Evolutionary conservation across 2,888 invertebrate genomes (phyloP), one percentile per base, ranked within the genome.

Genomic region (Lapara coniferarum): DNA sequence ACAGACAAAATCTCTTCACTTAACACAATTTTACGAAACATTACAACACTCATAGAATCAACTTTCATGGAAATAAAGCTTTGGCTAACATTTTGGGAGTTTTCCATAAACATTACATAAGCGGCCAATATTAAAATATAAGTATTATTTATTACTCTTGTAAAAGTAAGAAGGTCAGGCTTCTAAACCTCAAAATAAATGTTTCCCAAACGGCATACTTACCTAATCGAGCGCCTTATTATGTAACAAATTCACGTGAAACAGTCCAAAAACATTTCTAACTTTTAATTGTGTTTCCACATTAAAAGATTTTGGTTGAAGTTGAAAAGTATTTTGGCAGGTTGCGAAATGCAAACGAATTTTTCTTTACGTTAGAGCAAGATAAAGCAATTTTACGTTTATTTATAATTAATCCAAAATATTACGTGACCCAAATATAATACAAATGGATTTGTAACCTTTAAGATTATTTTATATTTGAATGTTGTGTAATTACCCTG

Each of bases 201-300:
- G 58, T 51, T 59, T 19, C 68, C 52, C 8, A 59, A 59, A 59
- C 37, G 46, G 59, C n/a, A 46, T 16, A 80, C 73, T 78, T 78
- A 77, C 74, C 73, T 73, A 80, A 85, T 79, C 73, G 77, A 78
- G 78, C 78, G 72, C 71, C 72, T 76, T 66, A 75, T 85, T 84
- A 79, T 78, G 75, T 77, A 83, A 86, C 70, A 56, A 58, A 75
- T 85, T 86, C 81, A 84, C 82, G 78, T 81, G 80, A 86, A 82
- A 71, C 71, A 69, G 68, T 70, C 71, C 71, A 71, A 79, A 83
- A 78, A 79, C 8, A 7, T 83, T 81, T 83, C 78, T 70, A 81
- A 85, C 78, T 83, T 85, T 80, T 84, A 83, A 84, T 85, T 84
- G 80, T 77, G 77, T 85, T 86, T 83, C 80, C 79, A 80, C 76